Evolutionary conservation across 2,113 vertebrate species (phyloP).

Genomic region (Tragelaphus strepsiceros): DNA sequence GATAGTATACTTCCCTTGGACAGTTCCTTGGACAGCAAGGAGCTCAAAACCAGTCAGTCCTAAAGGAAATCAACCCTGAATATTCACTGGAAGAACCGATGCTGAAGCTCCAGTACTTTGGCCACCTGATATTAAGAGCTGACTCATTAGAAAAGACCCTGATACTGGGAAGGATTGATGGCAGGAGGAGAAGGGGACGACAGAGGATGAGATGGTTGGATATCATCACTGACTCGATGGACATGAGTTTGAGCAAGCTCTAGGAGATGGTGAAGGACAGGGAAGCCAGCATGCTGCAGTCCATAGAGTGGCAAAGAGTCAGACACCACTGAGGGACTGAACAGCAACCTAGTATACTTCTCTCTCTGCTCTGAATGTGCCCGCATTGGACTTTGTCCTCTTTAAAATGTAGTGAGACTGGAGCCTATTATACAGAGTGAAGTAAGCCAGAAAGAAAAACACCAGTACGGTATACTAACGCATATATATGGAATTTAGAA

Average conservation of each 20-base stretch:
- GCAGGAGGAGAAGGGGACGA: not conserved
- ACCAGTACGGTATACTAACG: too few species aligned
- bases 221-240: not conserved
- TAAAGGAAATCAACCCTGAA: not conserved
- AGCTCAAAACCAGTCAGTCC: not conserved
- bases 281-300: not conserved
- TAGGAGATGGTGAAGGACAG: not conserved
- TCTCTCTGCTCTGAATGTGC: not conserved
- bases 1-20: not conserved
- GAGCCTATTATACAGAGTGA: too few species aligned
- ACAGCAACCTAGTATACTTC: not conserved
- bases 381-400: not conserved
- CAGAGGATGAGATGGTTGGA: not conserved
- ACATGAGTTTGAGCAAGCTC: not conserved
- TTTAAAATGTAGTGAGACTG: not conserved
- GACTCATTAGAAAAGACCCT: not conserved
- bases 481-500: too few species aligned
- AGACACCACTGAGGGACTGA: rapidly evolving
- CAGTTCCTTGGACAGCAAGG: not conserved
- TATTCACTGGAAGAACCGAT: not conserved
- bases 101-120: not conserved
- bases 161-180: not conserved
- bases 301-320: not conserved
- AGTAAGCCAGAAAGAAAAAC: too few species aligned
- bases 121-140: not conserved